Base-by-base conservation (phyloP, 2,113 vertebrate species). In the Ameiurus melas region DNA sequence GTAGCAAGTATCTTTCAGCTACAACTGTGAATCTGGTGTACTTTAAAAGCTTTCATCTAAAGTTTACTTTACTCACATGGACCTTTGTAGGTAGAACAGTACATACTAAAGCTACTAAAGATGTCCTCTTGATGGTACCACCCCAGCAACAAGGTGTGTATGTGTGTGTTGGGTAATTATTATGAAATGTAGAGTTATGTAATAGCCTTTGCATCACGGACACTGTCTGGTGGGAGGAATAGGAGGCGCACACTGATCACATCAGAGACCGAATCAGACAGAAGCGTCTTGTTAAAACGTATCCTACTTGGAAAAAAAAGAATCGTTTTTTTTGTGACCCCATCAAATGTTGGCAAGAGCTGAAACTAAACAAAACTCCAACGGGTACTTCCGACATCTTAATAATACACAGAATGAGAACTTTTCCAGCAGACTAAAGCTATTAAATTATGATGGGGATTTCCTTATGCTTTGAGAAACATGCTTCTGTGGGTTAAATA, bases 401-500 rank as follows among this genome's bases (percentile, higher is more conserved):
- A 36, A 36, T 36, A 19, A 19, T 30, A 17, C 27, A 57, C n/a
- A 7, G 30, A 30, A 79, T 30, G 47, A 79, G 51, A 17, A 0
- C 20, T 43, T 83, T 82, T 39, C 80, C 30, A 60, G 0, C 80
- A 83, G 33, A 83, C n/a, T 7, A 27, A 1, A 62, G 57, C 5
- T 60, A 33, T 58, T 58, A 2, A 39, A 7, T 58, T 36, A 58
- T 25, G 51, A 80, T 3, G 80, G 57, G 80, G 64, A 70, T 85
- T 85, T 85, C 83, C 64, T 68, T 33, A 30, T n/a, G 27, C n/a
- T 10, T 25, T 47, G 58, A 68, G 36, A 62, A 83, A 68, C 62
- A 16, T 83, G 33, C 20, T 25, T 51, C 55, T 86, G 85, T 86
- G 73, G 85, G 57, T 64, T 78, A 47, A 57, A 12, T 13, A 53